phyloP scores from a whole-genome alignment of 1,140 invertebrate species.

The Cotesia typhae region DNA sequence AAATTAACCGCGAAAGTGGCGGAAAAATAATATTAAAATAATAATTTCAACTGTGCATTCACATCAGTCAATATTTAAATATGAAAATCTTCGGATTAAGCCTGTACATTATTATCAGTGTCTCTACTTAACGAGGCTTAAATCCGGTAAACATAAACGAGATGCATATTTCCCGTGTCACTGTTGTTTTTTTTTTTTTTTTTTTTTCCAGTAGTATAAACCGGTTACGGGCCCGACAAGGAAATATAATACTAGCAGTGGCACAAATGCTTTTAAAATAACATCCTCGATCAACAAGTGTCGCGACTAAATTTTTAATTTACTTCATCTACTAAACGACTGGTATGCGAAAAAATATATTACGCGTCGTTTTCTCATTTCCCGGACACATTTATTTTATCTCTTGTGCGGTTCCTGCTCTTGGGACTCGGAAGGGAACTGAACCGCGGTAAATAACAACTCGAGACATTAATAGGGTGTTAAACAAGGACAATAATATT shows the following conservation, averaged over 20 bases:
- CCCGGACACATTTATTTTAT: conserved; percentile 3
- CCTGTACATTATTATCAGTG: conserved; percentile 32
- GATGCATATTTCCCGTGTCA: too few relatives aligned
- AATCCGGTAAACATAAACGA: neutral
- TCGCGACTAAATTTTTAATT: conserved; percentile 38
- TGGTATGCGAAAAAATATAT: conserved; percentile 5
- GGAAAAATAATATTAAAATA: too few relatives aligned
- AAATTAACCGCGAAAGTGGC: neutral
- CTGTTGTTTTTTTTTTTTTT: too few relatives aligned
- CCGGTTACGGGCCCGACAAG: conserved; percentile 3
- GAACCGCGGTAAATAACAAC: neutral
- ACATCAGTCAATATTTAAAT: conserved; percentile 25
- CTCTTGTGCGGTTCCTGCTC: neutral
- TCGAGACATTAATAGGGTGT: neutral
- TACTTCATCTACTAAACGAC: conserved; percentile 16
- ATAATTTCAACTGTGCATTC: neutral
- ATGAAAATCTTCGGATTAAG: conserved; percentile 29
- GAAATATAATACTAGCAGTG: conserved; percentile 8
- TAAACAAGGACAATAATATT: conserved; percentile 2
- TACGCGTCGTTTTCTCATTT: conserved; percentile 3
- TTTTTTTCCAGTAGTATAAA: too few relatives aligned
- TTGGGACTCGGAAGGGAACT: neutral
- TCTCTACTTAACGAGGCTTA: conserved; percentile 38
- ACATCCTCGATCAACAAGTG: conserved; percentile 39
- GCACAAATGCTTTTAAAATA: neutral